A percentile compares a stretch with the other conserved stretches of the same genome.
phyloP scores from a whole-genome alignment of 2,113 vertebrate genomes.

The human (Homo sapiens) region GRCh38 chr2:100576501-100577000 shows the following conservation, averaged over 20 bases:
- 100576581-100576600: conserved; percentile 56
- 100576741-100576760: conserved; percentile 51
- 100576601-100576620: conserved; percentile 20
- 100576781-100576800: background rate
- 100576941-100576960: background rate
- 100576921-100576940: background rate
- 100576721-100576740: background rate
- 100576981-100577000: background rate
- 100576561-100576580: background rate
- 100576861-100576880: background rate
- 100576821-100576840: conserved; percentile 28
- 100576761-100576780: background rate
- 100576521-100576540: background rate
- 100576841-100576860: background rate
- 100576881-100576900: conserved; percentile 39
- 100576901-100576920: conserved; percentile 13
- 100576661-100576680: conserved; percentile 23
- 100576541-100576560: background rate
- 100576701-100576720: conserved; percentile 12
- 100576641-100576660: conserved; percentile 1
- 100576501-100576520: rapidly evolving
- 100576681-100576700: conserved; percentile 49
- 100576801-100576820: conserved; percentile 4
- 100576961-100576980: conserved; percentile 33
- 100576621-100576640: conserved; percentile 41